Evolutionary conservation across 2,797 vertebrate genomes (phyloP).

Genomic region (Rhabdomys pumilio): DNA sequence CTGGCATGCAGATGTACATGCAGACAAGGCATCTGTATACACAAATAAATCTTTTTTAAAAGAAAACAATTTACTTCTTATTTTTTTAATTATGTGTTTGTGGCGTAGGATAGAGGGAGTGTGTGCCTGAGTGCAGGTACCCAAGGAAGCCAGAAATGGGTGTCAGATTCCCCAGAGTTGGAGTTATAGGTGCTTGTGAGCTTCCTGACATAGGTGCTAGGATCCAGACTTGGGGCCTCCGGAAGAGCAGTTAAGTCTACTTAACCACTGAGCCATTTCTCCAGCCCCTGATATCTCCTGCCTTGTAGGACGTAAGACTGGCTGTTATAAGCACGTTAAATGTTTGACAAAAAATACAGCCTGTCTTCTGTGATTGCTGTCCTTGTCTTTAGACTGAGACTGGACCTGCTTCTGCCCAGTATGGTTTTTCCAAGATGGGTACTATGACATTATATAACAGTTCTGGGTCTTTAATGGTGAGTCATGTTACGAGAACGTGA

Average conservation of each 20-base stretch:
- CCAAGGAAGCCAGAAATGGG: neutral
- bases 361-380: neutral
- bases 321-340: constrained; percentile 33
- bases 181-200: neutral
- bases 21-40: neutral
- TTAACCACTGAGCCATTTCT: neutral
- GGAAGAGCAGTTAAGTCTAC: neutral
- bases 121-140: neutral
- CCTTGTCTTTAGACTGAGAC: neutral
- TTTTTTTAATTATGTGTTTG: neutral
- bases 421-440: constrained; percentile 5
- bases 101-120: neutral
- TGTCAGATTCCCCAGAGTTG: neutral
- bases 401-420: constrained; percentile 1
- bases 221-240: neutral
- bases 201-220: neutral
- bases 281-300: neutral
- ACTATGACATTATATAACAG: neutral
- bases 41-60: neutral
- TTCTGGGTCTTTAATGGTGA: constrained; percentile 29
- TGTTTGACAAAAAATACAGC: neutral
- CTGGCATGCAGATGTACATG: neutral
- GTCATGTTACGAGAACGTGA: constrained; percentile 2
- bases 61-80: neutral
- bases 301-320: constrained; percentile 9